Base-by-base conservation (phyloP, 2,888 invertebrate species). In the Cylindroiulus punctatus region DNA sequence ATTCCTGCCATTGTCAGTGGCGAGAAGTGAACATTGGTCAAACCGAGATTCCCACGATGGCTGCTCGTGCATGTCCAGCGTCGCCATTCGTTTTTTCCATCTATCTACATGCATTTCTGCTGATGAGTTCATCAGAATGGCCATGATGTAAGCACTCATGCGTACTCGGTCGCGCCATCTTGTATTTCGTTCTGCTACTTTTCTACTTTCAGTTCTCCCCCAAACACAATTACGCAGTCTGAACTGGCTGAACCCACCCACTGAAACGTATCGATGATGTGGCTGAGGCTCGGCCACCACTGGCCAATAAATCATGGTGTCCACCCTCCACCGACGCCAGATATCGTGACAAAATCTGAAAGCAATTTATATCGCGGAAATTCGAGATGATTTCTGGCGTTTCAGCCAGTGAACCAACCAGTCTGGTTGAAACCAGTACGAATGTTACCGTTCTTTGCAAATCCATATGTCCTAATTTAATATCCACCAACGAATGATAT, bases 21-120 rank as follows among this genome's bases (percentile, higher is more conserved):
- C 8, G 40, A 2, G 83, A 40, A 30, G 83, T 36, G 36, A 22
- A 40, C 42, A 83, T 83, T 83, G 83, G 83, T 83, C 83, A 40
- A 17, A 83, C n/a, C 40, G 83, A 83, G 22, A 83, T 83, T 83
- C 83, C 83, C 83, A 83, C 83, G 83, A 83, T 83, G 83, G 42
- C 65, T 26, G 65, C 26, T 0, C 26, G 65, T n/a, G n/a, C n/a
- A n/a, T 65, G 65, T 65, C 65, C 65, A 65, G 65, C 65, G 65
- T 26, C 65, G 26, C 65, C 65, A 65, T 65, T 65, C 65, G 65
- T n/a, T 26, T 65, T 65, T 65, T 65, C 65, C 65, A 65, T 57
- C 47, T 12, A 14, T 57, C n/a, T n/a, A n/a, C n/a, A n/a, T n/a
- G n/a, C n/a, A n/a, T 57, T 57, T 22, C 57, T 19, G 57, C 5